These are phyloP conservation scores for Amazona vittata DNA, from an alignment of 2,113 vertebrate species.

Conservation along the genomic window DNA sequence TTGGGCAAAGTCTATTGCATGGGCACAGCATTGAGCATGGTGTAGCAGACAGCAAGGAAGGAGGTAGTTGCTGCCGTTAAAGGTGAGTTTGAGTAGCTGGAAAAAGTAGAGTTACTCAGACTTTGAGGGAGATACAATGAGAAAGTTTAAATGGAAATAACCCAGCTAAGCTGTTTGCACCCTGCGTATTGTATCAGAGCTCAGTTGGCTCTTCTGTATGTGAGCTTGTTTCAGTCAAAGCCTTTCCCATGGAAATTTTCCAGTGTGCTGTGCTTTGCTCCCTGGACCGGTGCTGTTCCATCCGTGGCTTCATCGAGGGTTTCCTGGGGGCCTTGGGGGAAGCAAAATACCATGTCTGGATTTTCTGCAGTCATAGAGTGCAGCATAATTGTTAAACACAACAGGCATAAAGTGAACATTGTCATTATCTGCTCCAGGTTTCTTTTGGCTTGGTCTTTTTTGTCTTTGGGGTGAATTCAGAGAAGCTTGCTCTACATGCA, in stretches of 20 bases:
- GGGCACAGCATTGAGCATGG: neutral
- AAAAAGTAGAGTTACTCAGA: neutral
- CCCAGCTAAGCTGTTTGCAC: neutral
- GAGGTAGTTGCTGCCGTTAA: neutral
- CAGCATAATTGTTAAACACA: neutral
- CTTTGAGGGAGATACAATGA: neutral
- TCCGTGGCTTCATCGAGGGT: neutral
- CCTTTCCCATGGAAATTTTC: neutral
- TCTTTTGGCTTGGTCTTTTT: neutral
- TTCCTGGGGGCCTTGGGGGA: neutral
- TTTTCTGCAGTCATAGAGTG: neutral
- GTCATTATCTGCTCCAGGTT: neutral
- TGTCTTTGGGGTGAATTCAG: neutral
- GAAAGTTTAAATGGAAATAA: neutral
- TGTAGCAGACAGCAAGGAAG: accelerated
- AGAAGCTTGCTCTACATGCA: neutral
- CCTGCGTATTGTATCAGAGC: neutral
- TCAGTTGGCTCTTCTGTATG: neutral
- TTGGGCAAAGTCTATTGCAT: neutral
- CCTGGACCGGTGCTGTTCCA: neutral
- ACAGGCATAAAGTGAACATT: neutral
- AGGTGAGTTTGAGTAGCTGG: neutral
- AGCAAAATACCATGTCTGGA: neutral
- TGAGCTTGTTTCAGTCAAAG: neutral
- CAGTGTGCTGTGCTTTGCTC: neutral